Percentiles rank a stretch among this genome's conserved stretches.
These are phyloP conservation scores for Peromyscus maniculatus DNA, from an alignment of 2,113 vertebrate genomes.

Conservation along the genomic window DNA sequence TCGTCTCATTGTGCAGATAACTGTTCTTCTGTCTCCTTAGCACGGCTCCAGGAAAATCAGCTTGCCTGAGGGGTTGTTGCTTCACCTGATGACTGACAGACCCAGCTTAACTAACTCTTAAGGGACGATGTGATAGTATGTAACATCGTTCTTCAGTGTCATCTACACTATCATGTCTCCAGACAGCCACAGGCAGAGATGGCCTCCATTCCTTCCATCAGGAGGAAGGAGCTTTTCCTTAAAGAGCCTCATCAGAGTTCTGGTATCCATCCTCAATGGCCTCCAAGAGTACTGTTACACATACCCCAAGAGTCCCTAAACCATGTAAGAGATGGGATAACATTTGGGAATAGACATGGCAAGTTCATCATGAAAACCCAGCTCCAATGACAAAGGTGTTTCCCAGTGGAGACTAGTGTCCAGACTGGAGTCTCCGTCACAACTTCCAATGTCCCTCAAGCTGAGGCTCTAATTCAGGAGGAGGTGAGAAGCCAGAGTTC, in stretches of 20 bases:
- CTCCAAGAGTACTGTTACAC: neutral
- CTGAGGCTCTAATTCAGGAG: too few species aligned
- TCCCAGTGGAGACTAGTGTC: too few species aligned
- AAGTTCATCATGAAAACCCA: too few species aligned
- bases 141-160: neutral
- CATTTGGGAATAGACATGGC: neutral
- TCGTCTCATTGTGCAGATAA: fast-evolving
- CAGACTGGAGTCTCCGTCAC: too few species aligned
- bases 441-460: too few species aligned
- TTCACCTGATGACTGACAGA: neutral
- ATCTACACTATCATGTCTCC: neutral
- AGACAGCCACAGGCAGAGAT: neutral
- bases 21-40: neutral
- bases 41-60: neutral
- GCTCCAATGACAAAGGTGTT: too few species aligned
- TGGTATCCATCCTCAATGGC: neutral
- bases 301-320: neutral
- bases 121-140: neutral
- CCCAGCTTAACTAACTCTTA: neutral
- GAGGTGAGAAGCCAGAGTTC: too few species aligned
- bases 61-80: neutral
- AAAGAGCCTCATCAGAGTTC: neutral
- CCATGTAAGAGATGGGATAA: neutral
- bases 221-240: neutral
- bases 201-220: too few species aligned